These are phyloP conservation scores for Scalopus aquaticus DNA, from an alignment of 2,113 vertebrate species.

Conservation along the genomic window DNA sequence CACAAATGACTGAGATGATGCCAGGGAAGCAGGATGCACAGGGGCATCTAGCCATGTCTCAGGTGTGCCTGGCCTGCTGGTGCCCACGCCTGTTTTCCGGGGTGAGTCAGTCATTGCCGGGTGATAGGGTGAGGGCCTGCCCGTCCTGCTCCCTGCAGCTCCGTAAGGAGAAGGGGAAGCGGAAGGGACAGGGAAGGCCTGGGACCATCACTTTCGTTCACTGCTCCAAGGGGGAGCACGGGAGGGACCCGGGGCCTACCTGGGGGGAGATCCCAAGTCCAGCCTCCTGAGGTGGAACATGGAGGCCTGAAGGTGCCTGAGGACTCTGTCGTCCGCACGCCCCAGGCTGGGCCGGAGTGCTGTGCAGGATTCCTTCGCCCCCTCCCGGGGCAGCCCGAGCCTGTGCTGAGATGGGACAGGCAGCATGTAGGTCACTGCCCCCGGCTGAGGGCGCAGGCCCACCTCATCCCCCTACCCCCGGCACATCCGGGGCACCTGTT, in stretches of 20 bases:
- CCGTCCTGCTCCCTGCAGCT: background rate
- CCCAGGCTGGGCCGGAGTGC: slow-evolving; percentile 86
- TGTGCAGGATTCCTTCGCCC: slow-evolving; percentile 92
- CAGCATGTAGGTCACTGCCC: too few relatives aligned
- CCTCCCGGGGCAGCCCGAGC: slow-evolving; percentile 89
- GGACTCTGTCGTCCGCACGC: slow-evolving; percentile 87
- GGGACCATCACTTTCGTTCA: accelerated
- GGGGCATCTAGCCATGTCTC: too few relatives aligned
- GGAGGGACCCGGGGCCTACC: slow-evolving; percentile 75
- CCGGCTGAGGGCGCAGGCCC: background rate
- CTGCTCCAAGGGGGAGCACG: background rate
- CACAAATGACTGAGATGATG: too few relatives aligned
- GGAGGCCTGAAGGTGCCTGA: slow-evolving; percentile 88
- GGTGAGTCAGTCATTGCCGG: too few relatives aligned
- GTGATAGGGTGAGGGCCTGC: accelerated
- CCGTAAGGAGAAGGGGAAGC: background rate
- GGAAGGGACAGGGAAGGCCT: background rate
- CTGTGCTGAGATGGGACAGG: too few relatives aligned
- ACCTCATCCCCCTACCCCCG: too few relatives aligned
- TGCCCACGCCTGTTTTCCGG: too few relatives aligned
- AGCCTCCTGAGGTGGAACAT: slow-evolving; percentile 90
- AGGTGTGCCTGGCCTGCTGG: too few relatives aligned
- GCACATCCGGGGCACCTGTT: too few relatives aligned
- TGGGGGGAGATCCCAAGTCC: slow-evolving; percentile 90
- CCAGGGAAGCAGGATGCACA: too few relatives aligned